phyloP scores from a whole-genome alignment of 2,888 invertebrate genomes.

The Cosmopolites sordidus region DNA sequence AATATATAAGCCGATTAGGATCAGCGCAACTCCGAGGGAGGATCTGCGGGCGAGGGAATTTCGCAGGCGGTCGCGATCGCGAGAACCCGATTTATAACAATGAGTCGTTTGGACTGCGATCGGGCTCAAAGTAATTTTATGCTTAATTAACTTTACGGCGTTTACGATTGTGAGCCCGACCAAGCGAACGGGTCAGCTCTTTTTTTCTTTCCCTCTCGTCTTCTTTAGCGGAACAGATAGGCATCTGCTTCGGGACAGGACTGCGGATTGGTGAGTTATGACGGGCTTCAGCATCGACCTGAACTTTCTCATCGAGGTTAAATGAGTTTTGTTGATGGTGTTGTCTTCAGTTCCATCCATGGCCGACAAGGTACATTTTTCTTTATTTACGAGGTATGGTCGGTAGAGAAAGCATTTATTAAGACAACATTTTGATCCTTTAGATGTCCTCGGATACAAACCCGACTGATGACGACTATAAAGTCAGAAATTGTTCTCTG shows the following conservation, averaged over 20 bases:
- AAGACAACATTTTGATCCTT: too few relatives aligned
- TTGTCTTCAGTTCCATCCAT: too few relatives aligned
- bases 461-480: too few relatives aligned
- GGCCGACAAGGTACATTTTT: too few relatives aligned
- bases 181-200: conserved; percentile 15
- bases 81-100: conserved; percentile 24
- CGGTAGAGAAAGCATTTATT: too few relatives aligned
- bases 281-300: not conserved
- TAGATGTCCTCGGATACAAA: too few relatives aligned
- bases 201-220: not conserved
- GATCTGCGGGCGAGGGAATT: conserved; percentile 4
- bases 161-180: conserved; percentile 24
- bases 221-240: conserved; percentile 1
- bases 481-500: too few relatives aligned
- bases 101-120: conserved; percentile 17
- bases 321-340: not conserved
- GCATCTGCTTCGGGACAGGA: not conserved
- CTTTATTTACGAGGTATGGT: too few relatives aligned
- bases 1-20: conserved; percentile 32
- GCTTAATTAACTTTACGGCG: conserved; percentile 32
- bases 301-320: conserved; percentile 3
- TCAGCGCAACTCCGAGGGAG: conserved; percentile 17
- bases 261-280: conserved; percentile 1
- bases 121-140: conserved; percentile 31
- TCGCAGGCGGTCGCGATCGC: conserved; percentile 13